These are phyloP conservation scores for Griposia aprilina DNA, from an alignment of 2,888 invertebrate species.

Conservation along the genomic window DNA sequence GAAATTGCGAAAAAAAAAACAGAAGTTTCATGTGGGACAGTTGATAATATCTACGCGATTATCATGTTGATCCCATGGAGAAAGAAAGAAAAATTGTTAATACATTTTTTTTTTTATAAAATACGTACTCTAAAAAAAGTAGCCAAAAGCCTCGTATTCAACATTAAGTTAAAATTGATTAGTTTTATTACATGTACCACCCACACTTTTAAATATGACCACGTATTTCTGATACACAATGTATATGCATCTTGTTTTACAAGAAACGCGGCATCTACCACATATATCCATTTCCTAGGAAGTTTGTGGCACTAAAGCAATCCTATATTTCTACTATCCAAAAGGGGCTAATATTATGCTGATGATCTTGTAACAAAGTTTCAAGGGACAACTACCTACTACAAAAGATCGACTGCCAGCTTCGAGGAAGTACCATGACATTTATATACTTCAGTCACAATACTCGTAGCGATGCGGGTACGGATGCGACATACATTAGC, in stretches of 20 bases:
- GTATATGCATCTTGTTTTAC: background rate
- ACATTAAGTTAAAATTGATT: no score
- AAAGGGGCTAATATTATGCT: constrained; percentile 15
- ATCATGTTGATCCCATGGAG: background rate
- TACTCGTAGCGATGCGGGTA: constrained; percentile 62
- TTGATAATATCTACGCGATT: background rate
- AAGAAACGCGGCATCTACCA: background rate
- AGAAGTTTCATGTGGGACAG: no score
- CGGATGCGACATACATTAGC: constrained; percentile 68
- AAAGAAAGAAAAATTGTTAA: background rate
- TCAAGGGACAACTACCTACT: constrained; percentile 14
- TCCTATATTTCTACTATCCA: background rate
- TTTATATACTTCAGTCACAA: constrained; percentile 61
- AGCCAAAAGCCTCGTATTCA: no score
- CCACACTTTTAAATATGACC: background rate
- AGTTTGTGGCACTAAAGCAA: constrained; percentile 1
- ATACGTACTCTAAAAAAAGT: no score
- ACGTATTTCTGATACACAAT: background rate
- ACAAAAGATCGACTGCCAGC: constrained; percentile 50
- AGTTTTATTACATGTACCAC: background rate
- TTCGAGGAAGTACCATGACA: constrained; percentile 38
- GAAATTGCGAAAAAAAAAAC: background rate
- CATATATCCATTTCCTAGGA: constrained; percentile 1
- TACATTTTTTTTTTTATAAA: no score
- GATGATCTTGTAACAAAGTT: constrained; percentile 36